Conservation (phyloP, 2,797 vertebrate species). For the Yasuhikotakia modesta region DNA sequence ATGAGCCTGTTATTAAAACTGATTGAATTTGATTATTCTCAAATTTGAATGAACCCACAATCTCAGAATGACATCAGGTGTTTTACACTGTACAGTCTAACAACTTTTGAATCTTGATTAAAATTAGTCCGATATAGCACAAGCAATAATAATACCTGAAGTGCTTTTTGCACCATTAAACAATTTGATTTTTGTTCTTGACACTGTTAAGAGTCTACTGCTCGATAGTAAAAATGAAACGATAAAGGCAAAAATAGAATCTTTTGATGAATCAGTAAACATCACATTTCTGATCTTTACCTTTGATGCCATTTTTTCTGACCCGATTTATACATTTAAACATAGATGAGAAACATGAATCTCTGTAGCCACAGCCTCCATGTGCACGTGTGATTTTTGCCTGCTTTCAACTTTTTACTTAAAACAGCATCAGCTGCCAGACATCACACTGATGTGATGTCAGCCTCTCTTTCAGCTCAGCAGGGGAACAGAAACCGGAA, state of each 20-base stretch:
- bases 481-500: background rate
- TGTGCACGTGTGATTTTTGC: background rate
- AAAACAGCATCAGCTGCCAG: conserved; percentile 26
- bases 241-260: too few relatives aligned
- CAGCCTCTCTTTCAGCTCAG: conserved; percentile 18
- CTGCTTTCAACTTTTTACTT: conserved; percentile 40
- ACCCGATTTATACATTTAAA: background rate
- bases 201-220: too few relatives aligned
- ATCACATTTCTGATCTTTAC: background rate
- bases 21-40: too few relatives aligned
- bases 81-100: too few relatives aligned
- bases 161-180: too few relatives aligned
- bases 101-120: too few relatives aligned
- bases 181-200: too few relatives aligned
- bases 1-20: too few relatives aligned
- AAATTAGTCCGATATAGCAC: too few relatives aligned
- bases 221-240: too few relatives aligned
- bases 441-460: conserved; percentile 18
- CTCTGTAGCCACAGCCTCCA: background rate
- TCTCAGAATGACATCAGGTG: background rate
- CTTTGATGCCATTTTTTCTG: background rate
- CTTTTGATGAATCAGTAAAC: background rate
- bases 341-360: background rate
- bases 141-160: too few relatives aligned
- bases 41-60: too few relatives aligned